Conservation (phyloP, 2,797 vertebrate genomes). For the Tragopan temminckii region DNA sequence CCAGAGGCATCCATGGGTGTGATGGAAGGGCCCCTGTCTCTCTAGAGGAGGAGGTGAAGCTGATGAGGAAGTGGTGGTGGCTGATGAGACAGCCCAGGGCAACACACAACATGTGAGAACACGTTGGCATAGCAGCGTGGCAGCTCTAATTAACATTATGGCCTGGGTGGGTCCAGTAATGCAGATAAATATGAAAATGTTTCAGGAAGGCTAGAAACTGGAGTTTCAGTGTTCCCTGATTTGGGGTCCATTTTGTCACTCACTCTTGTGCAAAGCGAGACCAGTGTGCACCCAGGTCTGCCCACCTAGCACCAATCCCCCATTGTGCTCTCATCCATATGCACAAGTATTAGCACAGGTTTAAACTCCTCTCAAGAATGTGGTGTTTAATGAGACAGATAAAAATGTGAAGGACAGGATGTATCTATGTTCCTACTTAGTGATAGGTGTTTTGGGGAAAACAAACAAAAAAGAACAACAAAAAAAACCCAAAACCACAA, state of each 20-base stretch:
- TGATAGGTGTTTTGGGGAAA: neutral
- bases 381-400: neutral
- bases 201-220: neutral
- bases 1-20: neutral
- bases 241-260: neutral
- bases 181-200: neutral
- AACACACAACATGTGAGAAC: neutral
- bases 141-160: neutral
- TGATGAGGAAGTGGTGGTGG: neutral
- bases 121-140: neutral
- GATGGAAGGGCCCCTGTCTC: neutral
- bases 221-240: neutral
- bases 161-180: neutral
- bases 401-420: neutral
- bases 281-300: neutral
- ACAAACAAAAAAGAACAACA: neutral
- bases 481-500: neutral
- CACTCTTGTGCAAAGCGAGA: neutral
- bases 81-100: neutral
- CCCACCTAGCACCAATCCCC: neutral
- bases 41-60: neutral
- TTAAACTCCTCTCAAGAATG: neutral
- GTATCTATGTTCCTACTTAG: neutral
- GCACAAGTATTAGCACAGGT: neutral
- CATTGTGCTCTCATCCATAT: rapidly evolving